phyloP scores from a whole-genome alignment of 2,113 vertebrate species.

The Rutilus rutilus region DNA sequence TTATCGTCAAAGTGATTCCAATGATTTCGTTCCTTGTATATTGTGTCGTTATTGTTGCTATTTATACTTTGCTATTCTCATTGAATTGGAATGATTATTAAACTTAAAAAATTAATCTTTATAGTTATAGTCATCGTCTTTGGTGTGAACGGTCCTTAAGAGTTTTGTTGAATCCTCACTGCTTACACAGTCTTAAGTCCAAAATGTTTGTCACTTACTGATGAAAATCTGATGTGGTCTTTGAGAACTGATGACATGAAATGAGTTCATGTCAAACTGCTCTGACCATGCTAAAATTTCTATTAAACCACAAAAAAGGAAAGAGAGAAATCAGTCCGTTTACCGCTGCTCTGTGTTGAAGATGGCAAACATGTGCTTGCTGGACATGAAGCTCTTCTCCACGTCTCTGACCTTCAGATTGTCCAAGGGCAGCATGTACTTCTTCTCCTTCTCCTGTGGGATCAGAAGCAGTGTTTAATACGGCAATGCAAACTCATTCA shows the following conservation, averaged over 20 bases:
- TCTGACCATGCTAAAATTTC: no score
- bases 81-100: no score
- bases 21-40: no score
- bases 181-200: no score
- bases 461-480: no score
- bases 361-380: conserved; percentile 88
- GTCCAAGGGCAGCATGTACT: conserved; percentile 95
- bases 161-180: neutral
- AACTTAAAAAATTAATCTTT: no score
- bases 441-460: conserved; percentile 94
- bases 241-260: neutral
- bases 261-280: neutral
- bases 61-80: no score
- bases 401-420: conserved; percentile 91
- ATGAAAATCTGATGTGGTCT: neutral
- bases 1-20: no score
- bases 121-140: neutral
- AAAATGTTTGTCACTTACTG: no score
- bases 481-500: no score
- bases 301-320: neutral
- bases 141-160: neutral
- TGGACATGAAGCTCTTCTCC: conserved; percentile 93
- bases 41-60: no score
- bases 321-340: conserved; percentile 45
- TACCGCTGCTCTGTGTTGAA: conserved; percentile 92